A percentile compares a stretch with the other conserved stretches of the same genome.
Evolutionary conservation across 2,797 vertebrate species (phyloP).

Genomic region (Siniperca scherzeri): DNA sequence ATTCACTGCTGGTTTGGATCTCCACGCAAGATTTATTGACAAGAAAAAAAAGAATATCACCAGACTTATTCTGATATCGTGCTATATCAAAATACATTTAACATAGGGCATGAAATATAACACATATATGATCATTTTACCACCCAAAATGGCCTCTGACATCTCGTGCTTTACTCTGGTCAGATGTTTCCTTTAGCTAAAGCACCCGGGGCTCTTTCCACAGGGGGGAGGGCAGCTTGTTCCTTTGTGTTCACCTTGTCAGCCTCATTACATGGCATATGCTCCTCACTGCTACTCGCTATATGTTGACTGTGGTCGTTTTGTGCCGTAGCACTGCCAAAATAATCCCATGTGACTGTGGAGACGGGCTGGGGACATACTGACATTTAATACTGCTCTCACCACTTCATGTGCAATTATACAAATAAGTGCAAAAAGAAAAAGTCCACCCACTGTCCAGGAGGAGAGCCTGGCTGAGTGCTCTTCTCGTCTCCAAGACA

Average conservation of each 20-base stretch:
- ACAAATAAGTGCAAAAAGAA: not conserved
- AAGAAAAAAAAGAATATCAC: not conserved
- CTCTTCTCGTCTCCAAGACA: not conserved
- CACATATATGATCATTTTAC: not conserved
- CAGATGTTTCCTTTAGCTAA: not conserved
- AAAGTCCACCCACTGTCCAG: not conserved
- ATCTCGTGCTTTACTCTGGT: not conserved
- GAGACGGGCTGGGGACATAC: slow-evolving; percentile 1
- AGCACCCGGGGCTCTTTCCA: not conserved
- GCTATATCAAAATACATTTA: not conserved
- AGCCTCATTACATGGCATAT: slow-evolving; percentile 46
- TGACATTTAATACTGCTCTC: not conserved
- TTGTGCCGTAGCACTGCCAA: slow-evolving; percentile 21
- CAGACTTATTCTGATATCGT: not conserved
- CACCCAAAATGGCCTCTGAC: slow-evolving; percentile 5
- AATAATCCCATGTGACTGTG: slow-evolving; percentile 9
- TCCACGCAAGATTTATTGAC: no score
- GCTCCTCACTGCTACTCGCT: slow-evolving; percentile 29
- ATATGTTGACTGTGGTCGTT: slow-evolving; percentile 27
- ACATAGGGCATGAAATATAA: not conserved
- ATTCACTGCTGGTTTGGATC: no score
- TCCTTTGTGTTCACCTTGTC: slow-evolving; percentile 45
- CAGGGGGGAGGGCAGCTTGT: not conserved
- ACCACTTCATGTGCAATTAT: no score
- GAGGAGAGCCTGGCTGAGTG: not conserved